Evolutionary conservation across 2,888 invertebrate genomes (phyloP), one percentile per base, ranked within the genome.

Genomic region (Epistrophella euchroma): DNA sequence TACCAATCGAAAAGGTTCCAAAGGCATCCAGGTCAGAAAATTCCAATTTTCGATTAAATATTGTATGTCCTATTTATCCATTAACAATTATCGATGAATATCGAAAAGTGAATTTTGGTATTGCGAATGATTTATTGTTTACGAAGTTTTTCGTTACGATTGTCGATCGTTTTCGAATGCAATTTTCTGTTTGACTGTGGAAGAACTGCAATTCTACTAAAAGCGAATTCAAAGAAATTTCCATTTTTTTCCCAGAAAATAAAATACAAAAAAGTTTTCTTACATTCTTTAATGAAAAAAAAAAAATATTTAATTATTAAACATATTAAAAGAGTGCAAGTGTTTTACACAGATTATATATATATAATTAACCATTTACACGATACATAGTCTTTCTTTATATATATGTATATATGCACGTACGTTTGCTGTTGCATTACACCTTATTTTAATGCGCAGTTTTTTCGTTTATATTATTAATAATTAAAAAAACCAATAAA

Each of bases 341-440:
- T 50, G 66, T 68, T 68, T 64, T 68, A 52, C 45, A 68, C 68
- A 68, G 50, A 68, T 52, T 68, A 68, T 62, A 64, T 60, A 64
- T 58, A 66, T 66, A 64, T 64, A 66, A 47, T 40, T 68, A 68
- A 68, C 68, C 68, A 68, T 68, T 66, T 52, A 68, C 37, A 68
- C 68, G 68, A 68, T 68, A 50, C 28, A 37, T 68, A 28, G 52
- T 68, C 37, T 68, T 25, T 50, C 19, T 37, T 7, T 68, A 37
- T 50, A 35, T 32, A 32, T 50, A 47, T 60, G 60, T n/a, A 32
- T 17, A 32, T 50, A 47, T 60, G 60, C 40, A 60, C 60, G 37
- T 60, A 60, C 13, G 60, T 25, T 68, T 52, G 6, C 32, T 66
- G 28, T 47, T 47, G 19, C 9, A 47, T 37, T 68, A 68, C 52